Evolutionary conservation across 2,888 invertebrate species (phyloP).

Genomic region (Aproaerema taeniolella): DNA sequence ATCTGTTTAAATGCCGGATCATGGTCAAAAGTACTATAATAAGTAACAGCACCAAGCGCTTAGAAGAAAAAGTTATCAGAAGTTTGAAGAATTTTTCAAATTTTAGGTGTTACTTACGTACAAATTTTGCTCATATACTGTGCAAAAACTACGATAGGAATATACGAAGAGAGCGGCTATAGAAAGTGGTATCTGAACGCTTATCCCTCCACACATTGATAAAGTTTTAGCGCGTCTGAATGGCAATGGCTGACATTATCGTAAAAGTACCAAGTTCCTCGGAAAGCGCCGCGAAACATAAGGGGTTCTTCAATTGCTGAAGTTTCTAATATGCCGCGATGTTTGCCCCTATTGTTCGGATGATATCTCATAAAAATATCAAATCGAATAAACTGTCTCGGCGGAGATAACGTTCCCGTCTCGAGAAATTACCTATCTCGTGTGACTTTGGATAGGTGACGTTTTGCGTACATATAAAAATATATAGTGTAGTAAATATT

Average conservation of each 20-base stretch:
- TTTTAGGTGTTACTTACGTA: no score
- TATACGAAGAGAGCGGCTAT: no score
- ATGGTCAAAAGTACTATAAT: no score
- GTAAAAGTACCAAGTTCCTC: conserved; percentile 74
- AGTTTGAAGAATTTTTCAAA: no score
- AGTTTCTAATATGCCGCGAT: conserved; percentile 70
- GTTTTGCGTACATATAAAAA: no score
- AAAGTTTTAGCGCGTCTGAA: conserved; percentile 75
- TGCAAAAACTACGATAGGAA: no score
- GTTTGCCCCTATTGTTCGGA: conserved; percentile 59
- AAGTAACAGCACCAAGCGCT: no score
- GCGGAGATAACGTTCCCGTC: conserved; percentile 20
- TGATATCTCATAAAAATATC: conserved; percentile 68
- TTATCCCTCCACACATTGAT: conserved; percentile 73
- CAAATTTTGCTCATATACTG: no score
- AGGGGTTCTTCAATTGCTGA: conserved; percentile 75
- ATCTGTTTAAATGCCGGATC: no score
- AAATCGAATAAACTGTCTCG: conserved; percentile 44
- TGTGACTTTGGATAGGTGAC: no score
- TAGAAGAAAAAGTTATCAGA: no score
- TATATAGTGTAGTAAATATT: no score
- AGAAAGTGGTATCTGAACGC: conserved; percentile 56
- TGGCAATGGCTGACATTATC: conserved; percentile 77
- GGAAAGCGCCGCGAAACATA: conserved; percentile 71
- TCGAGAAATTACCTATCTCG: background rate